Conservation (phyloP, 2,113 vertebrate genomes). For the Cromileptes altivelis region DNA sequence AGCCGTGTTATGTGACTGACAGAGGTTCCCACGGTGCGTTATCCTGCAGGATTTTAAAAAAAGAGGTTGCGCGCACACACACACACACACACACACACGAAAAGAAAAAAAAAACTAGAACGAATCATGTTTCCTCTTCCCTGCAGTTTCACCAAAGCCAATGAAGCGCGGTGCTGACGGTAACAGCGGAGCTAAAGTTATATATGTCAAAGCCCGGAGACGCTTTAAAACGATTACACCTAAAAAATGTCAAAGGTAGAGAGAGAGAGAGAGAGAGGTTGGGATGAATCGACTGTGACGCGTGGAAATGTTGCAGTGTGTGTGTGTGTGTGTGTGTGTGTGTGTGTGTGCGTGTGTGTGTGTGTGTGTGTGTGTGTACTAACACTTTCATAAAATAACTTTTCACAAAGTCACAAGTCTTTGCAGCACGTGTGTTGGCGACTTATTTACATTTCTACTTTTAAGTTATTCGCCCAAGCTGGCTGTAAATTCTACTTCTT, state of each 20-base stretch:
- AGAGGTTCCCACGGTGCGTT: slow-evolving; percentile 88
- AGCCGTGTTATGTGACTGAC: slow-evolving; percentile 85
- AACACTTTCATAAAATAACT: background rate
- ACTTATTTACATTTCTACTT: background rate
- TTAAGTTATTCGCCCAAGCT: no score
- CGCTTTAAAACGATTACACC: slow-evolving; percentile 84
- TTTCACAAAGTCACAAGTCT: background rate
- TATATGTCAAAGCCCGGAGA: slow-evolving; percentile 75
- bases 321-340: slow-evolving; percentile 22
- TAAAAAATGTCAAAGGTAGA: slow-evolving; percentile 77
- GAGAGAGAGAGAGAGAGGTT: slow-evolving; percentile 27
- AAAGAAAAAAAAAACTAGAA: slow-evolving; percentile 82
- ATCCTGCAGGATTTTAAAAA: slow-evolving; percentile 85
- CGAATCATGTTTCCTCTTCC: slow-evolving; percentile 89
- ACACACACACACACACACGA: slow-evolving; percentile 60
- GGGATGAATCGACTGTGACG: slow-evolving; percentile 66
- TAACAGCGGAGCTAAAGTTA: slow-evolving; percentile 74
- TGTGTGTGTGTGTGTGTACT: slow-evolving; percentile 17
- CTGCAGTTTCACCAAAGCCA: slow-evolving; percentile 63
- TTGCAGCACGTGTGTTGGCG: background rate
- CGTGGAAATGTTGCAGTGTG: slow-evolving; percentile 64
- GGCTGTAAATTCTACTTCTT: no score
- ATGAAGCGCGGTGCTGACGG: slow-evolving; percentile 69
- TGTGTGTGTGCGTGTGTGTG: background rate
- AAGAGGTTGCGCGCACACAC: slow-evolving; percentile 67